Conservation (phyloP, 2,888 invertebrate species). For the Sinhomidia bicolor region DNA sequence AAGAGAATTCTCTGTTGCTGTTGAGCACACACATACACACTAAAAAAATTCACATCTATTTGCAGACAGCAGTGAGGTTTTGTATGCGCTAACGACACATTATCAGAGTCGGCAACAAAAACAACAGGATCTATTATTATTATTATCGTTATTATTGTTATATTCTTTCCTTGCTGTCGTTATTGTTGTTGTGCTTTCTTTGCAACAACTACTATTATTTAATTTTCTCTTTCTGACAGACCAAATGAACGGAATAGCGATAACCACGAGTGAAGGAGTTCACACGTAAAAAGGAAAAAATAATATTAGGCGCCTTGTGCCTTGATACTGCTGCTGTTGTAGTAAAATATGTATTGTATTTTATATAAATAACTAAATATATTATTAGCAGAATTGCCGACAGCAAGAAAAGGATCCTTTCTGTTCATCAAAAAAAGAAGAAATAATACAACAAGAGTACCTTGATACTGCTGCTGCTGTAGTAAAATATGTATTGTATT, state of each 20-base stretch:
- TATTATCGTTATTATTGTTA: neutral
- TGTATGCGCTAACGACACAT: neutral
- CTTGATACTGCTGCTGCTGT: neutral
- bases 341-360: neutral
- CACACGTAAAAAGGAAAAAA: neutral
- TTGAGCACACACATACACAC: too few species aligned
- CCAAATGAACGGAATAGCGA: neutral
- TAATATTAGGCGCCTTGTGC: neutral
- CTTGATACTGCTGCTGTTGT: neutral
- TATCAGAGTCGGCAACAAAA: neutral
- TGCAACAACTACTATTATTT: neutral
- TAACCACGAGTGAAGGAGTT: neutral
- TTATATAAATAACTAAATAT: too few species aligned
- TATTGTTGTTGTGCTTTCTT: neutral
- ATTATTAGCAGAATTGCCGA: neutral
- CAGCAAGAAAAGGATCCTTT: neutral
- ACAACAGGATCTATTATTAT: conserved; percentile 21
- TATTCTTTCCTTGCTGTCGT: neutral
- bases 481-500: neutral
- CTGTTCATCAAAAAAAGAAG: too few species aligned
- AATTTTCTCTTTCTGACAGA: conserved; percentile 11
- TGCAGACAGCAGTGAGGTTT: neutral
- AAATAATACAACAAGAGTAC: neutral
- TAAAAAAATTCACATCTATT: neutral
- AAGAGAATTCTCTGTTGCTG: neutral